phyloP scores from a whole-genome alignment of 1,140 invertebrate species.

The Megalonaias nervosa region DNA sequence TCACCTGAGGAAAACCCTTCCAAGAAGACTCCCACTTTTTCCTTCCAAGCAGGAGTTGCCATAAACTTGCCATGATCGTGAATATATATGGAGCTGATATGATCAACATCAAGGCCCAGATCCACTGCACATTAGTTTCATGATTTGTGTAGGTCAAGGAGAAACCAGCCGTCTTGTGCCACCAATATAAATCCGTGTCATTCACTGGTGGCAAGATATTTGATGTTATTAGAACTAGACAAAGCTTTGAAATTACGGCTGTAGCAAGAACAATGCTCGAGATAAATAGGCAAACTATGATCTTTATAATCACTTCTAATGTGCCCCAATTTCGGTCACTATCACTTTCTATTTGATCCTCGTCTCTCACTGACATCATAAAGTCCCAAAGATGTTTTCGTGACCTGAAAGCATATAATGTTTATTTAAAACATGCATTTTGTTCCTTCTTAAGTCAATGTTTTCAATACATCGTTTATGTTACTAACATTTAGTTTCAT shows the following conservation, averaged over 20 bases:
- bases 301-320: constrained; percentile 27
- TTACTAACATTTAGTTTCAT: no score
- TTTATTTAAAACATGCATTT: no score
- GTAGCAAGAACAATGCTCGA: constrained; percentile 37
- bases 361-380: no score
- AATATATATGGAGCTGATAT: constrained; percentile 42
- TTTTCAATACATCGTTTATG: no score
- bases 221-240: constrained; percentile 43
- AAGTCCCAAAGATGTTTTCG: no score
- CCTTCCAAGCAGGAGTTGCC: constrained; percentile 8
- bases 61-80: constrained; percentile 20
- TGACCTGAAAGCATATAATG: no score
- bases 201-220: constrained; percentile 26
- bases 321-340: constrained; percentile 19
- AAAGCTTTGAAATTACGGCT: constrained; percentile 35
- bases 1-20: no score
- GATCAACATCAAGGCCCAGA: constrained; percentile 44
- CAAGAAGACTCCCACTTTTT: no score
- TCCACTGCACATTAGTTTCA: constrained; percentile 40
- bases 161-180: constrained; percentile 7
- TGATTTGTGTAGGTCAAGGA: background rate
- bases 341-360: no score
- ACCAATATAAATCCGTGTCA: no score
- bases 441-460: no score
- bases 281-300: constrained; percentile 30